Conservation (phyloP, 1,140 invertebrate genomes). For the Sycobia sp. region DNA sequence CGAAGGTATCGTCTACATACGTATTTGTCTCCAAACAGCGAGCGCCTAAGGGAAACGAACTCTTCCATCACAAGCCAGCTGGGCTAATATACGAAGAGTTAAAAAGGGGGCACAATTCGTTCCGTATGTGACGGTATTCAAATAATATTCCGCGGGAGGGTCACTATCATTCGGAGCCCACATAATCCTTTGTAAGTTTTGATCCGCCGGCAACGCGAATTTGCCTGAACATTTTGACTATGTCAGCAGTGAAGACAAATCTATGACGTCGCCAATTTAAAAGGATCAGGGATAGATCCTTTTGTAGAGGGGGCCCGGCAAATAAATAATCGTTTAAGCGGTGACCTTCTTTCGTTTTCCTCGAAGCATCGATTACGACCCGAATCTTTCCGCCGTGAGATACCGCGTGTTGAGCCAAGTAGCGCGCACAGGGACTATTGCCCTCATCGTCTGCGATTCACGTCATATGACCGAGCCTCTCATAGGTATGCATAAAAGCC, state of each 20-base stretch:
- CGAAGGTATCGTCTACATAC: too few species aligned
- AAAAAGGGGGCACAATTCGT: too few species aligned
- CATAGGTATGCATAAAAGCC: neutral
- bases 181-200: constrained; percentile 4
- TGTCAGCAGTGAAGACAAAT: constrained; percentile 35
- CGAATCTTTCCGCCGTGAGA: neutral
- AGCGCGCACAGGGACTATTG: neutral
- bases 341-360: neutral
- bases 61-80: too few species aligned
- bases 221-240: constrained; percentile 44
- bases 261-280: constrained; percentile 23
- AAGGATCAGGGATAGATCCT: neutral
- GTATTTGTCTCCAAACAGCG: too few species aligned
- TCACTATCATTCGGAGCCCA: constrained; percentile 4
- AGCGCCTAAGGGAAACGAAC: too few species aligned
- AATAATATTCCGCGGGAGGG: too few species aligned
- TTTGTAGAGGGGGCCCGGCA: neutral
- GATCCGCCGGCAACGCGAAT: constrained; percentile 18
- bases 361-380: neutral
- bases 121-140: constrained; percentile 18
- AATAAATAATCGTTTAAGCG: neutral
- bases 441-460: neutral
- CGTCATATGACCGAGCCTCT: neutral
- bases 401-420: neutral
- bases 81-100: too few species aligned